A percentile compares a stretch with the other conserved stretches of the same genome.
Evolutionary conservation across 2,797 vertebrate genomes (phyloP).

Genomic region (Netta rufina): DNA sequence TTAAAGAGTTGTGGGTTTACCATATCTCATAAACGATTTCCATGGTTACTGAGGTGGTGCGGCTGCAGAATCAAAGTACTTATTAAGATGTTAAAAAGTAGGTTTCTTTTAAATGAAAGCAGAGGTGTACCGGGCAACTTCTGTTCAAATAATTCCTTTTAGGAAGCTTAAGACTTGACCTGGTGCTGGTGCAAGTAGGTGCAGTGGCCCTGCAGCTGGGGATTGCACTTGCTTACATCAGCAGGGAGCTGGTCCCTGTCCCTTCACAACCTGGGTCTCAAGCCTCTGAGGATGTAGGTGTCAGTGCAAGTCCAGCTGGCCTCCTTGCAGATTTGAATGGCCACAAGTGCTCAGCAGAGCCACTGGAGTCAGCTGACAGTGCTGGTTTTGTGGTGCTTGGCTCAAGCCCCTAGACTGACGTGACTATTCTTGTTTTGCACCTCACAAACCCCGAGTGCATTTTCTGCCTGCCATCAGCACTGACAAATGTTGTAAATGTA

Average conservation of each 20-base stretch:
- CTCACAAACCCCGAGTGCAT: accelerated
- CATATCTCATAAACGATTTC: not conserved
- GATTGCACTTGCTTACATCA: accelerated
- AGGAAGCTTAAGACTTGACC: not conserved
- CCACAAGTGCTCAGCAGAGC: not conserved
- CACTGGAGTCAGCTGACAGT: not conserved
- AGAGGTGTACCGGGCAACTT: not conserved
- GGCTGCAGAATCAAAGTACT: not conserved
- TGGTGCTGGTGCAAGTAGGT: not conserved
- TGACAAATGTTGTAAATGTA: not conserved
- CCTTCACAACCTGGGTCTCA: not conserved
- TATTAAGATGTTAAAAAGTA: not conserved
- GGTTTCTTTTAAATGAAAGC: not conserved
- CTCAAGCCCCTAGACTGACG: not conserved
- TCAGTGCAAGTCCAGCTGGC: accelerated
- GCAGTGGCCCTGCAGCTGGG: not conserved
- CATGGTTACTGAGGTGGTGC: not conserved
- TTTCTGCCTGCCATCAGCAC: not conserved
- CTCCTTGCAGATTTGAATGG: not conserved
- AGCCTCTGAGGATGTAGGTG: not conserved
- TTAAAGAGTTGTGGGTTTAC: not conserved
- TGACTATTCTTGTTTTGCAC: not conserved
- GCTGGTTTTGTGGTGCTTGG: not conserved
- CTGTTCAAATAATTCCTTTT: not conserved
- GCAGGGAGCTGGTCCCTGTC: not conserved